Base-by-base conservation (phyloP, 2,888 invertebrate genomes). In the Chirona hameri region DNA sequence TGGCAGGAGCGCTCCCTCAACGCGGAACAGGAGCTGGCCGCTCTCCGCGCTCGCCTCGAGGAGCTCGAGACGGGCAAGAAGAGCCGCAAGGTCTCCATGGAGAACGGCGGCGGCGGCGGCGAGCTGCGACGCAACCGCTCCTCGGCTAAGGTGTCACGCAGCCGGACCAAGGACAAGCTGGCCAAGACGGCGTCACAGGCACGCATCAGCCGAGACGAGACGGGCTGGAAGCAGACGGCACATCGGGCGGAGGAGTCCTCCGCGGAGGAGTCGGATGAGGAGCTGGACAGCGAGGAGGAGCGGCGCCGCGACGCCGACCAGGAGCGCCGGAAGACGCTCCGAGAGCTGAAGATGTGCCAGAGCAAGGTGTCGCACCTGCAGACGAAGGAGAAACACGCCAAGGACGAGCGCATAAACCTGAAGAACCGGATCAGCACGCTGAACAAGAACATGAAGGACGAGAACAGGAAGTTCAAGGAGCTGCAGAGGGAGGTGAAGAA, bases 401-500 rank as follows among this genome's bases (percentile, higher is more conserved):
- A 88, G 87, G 93, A 92, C 87, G 96, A 96, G 86, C 90, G 95
- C 84, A 90, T 92, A 86, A 93, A 91, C 24, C 90, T 94, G 83
- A 94, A 94, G 86, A 93, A 93, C 87, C 92, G 94, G 83, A 92
- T 95, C 87, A 95, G 94, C 86, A 94, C 94, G 87, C 93, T 94
- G 87, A 94, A 95, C 86, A 91, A 91, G 15, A 91, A 83, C 31
- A 79, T 86, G 86, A 92, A 92, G 86, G 93, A 93, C 72, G 95
- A 95, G 86, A 94, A 93, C 87, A 93, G 93, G 86, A 94, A 94
- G 88, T 95, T 93, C 88, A 94, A 93, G 87, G 92, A 92, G 85
- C 88, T 96, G 76, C 94, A 95, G 87, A 94, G 94, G 85, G 95
- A 96, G 89, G 95, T 95, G 18, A 94, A 95, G 87, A 95, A 95